phyloP scores from a whole-genome alignment of 2,888 invertebrate species.

The Apamea crenata region DNA sequence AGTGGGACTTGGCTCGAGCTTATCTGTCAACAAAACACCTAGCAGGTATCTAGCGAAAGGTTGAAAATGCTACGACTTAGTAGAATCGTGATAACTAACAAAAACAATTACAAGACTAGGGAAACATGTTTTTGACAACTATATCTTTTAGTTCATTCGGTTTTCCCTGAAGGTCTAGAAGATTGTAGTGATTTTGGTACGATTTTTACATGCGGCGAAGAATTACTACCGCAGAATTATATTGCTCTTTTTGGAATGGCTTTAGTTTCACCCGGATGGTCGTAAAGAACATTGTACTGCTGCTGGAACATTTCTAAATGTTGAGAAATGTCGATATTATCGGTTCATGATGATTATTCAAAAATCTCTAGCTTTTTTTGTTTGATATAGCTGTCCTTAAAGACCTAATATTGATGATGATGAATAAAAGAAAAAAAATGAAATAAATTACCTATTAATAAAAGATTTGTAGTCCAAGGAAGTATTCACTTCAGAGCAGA shows the following conservation, averaged over 20 bases:
- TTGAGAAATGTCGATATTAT: not conserved
- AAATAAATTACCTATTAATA: not conserved
- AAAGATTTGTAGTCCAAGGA: slow-evolving; percentile 14
- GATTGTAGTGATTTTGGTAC: not conserved
- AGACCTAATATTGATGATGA: not conserved
- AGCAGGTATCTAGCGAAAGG: slow-evolving; percentile 72
- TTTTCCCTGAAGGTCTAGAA: not conserved
- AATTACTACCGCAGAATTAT: not conserved
- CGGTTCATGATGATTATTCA: not conserved
- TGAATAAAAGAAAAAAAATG: not conserved
- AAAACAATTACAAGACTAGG: slow-evolving; percentile 40
- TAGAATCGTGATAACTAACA: slow-evolving; percentile 47
- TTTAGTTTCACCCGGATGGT: slow-evolving; percentile 3
- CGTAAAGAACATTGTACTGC: not conserved
- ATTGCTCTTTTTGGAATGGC: slow-evolving; percentile 7
- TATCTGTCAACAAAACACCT: slow-evolving; percentile 85
- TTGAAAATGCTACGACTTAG: slow-evolving; percentile 52
- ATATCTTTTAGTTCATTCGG: slow-evolving; percentile 20
- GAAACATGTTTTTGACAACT: slow-evolving; percentile 16
- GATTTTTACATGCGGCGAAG: not conserved
- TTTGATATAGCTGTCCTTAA: not conserved
- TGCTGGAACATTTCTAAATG: not conserved
- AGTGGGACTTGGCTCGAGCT: slow-evolving; percentile 80
- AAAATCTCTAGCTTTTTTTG: not conserved
- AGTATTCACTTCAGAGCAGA: slow-evolving; percentile 13